Evolutionary conservation across 2,797 vertebrate genomes (phyloP).

Genomic region (Sebastes jordani): DNA sequence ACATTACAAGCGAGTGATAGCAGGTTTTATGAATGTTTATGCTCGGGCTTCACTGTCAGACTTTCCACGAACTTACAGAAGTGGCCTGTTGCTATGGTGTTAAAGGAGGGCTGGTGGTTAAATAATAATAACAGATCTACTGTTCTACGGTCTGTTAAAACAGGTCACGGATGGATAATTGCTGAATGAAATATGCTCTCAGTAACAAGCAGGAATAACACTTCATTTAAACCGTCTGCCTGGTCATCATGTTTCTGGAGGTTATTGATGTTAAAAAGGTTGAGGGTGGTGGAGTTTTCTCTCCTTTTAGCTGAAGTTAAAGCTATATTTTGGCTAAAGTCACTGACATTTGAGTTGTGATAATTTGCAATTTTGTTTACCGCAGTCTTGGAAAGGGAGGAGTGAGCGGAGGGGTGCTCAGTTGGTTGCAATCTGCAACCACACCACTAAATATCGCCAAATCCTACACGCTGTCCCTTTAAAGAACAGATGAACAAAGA

Average conservation of each 20-base stretch:
- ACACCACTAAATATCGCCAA: too few relatives aligned
- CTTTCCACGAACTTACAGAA: conserved; percentile 48
- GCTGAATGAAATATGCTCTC: neutral
- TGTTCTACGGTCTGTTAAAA: neutral
- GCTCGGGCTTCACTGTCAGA: conserved; percentile 8
- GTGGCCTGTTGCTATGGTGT: conserved; percentile 35
- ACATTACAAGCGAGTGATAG: conserved; percentile 50
- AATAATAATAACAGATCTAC: conserved; percentile 30
- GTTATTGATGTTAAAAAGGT: neutral
- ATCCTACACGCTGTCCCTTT: too few relatives aligned
- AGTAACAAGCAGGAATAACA: neutral
- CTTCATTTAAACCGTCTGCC: neutral
- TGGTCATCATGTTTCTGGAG: neutral
- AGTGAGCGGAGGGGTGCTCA: too few relatives aligned
- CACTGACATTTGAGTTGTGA: neutral
- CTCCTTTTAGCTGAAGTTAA: neutral
- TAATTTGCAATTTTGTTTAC: neutral
- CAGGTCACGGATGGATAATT: conserved; percentile 1
- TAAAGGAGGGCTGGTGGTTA: neutral
- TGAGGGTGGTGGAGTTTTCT: neutral
- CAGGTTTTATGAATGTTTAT: conserved; percentile 54
- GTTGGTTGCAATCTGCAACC: too few relatives aligned
- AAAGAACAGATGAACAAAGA: too few relatives aligned
- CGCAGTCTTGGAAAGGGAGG: too few relatives aligned
- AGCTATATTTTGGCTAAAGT: neutral